These are phyloP conservation scores for Ectemnius cavifrons DNA, from an alignment of 2,888 invertebrate genomes.

Conservation along the genomic window DNA sequence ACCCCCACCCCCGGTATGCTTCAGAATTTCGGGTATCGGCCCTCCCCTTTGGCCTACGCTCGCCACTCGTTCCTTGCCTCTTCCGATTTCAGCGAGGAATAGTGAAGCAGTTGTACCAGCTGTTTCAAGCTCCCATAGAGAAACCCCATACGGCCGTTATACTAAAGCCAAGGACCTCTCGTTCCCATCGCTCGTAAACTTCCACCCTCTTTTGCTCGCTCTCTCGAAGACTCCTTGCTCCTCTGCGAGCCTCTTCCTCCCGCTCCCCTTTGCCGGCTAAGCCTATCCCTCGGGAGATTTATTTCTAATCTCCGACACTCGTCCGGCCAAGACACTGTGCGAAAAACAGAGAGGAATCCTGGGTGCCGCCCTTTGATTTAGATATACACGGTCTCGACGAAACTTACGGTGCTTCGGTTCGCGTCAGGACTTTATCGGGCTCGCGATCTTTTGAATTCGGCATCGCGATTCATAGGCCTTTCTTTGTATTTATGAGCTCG, in stretches of 20 bases:
- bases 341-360: background rate
- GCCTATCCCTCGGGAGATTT: constrained; percentile 20
- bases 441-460: too few species aligned
- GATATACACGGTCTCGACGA: background rate
- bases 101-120: constrained; percentile 47
- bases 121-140: constrained; percentile 36
- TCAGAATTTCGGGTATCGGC: constrained; percentile 25
- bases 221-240: too few species aligned
- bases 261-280: background rate
- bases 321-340: too few species aligned
- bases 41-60: constrained; percentile 5
- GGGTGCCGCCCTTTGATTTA: background rate
- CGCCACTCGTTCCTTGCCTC: constrained; percentile 18
- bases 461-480: constrained; percentile 1
- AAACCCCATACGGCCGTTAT: constrained; percentile 53
- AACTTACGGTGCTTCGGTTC: background rate
- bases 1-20: background rate
- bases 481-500: too few species aligned
- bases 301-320: constrained; percentile 21
- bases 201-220: constrained; percentile 4
- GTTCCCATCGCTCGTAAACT: constrained; percentile 47
- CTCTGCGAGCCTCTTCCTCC: too few species aligned
- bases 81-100: constrained; percentile 46
- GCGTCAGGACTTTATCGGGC: background rate
- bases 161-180: constrained; percentile 29